A percentile compares a stretch with the other conserved stretches of the same genome.
phyloP scores from a whole-genome alignment of 2,888 invertebrate species.

The Hetaerina titia region DNA sequence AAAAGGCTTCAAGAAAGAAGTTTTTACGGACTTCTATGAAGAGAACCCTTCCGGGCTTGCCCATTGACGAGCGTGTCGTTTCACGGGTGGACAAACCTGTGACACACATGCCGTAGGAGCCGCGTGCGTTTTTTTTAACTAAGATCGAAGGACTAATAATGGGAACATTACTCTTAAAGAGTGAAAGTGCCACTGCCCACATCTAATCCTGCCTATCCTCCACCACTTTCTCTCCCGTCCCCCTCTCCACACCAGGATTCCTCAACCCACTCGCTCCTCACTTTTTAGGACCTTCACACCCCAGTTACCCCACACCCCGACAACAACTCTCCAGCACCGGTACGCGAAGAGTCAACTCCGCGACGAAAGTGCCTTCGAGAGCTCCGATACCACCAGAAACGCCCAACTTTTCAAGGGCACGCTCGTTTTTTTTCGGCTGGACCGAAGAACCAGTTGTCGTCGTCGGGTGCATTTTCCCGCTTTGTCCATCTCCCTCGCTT shows the following conservation, averaged over 20 bases:
- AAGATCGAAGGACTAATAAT: background rate
- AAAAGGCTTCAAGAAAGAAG: too few species aligned
- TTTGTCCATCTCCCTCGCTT: slow-evolving; percentile 15
- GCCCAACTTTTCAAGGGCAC: background rate
- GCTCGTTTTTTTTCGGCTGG: background rate
- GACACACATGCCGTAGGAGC: background rate
- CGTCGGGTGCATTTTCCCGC: slow-evolving; percentile 12
- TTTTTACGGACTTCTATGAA: too few species aligned
- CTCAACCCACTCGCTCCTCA: too few species aligned
- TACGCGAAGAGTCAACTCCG: background rate
- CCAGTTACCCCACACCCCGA: slow-evolving; percentile 1
- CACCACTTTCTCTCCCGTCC: slow-evolving; percentile 1
- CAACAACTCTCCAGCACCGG: background rate
- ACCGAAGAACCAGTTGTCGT: background rate
- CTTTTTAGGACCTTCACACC: slow-evolving; percentile 25
- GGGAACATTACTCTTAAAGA: background rate
- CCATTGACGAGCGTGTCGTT: too few species aligned
- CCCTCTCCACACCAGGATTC: background rate
- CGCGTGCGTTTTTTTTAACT: background rate
- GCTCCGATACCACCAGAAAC: background rate
- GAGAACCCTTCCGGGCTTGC: too few species aligned
- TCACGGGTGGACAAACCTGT: too few species aligned
- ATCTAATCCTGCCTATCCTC: background rate
- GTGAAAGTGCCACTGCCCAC: background rate
- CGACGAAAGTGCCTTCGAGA: slow-evolving; percentile 22